These are phyloP conservation scores for Clistopyga incitator DNA, from an alignment of 2,888 invertebrate genomes.

Conservation along the genomic window DNA sequence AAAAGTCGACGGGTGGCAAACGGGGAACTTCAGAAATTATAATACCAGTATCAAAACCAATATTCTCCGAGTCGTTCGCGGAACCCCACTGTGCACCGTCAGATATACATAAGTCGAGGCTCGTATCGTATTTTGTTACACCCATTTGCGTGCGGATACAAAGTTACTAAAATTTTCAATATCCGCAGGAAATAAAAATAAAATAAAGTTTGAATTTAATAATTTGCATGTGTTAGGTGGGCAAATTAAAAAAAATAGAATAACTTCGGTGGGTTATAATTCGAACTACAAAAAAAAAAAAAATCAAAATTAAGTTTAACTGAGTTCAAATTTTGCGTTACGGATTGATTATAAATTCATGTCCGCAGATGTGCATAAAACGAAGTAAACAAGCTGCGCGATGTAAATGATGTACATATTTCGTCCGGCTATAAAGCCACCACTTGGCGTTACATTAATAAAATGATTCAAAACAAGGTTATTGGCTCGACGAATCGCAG, in stretches of 20 bases:
- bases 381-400: not conserved
- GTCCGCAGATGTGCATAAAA: not conserved
- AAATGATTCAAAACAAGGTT: slow-evolving; percentile 80
- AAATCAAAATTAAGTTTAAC: not conserved
- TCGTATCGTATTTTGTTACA: slow-evolving; percentile 25
- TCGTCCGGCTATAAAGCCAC: slow-evolving; percentile 65
- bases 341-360: not conserved
- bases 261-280: not conserved
- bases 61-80: slow-evolving; percentile 23
- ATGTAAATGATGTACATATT: slow-evolving; percentile 66
- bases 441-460: slow-evolving; percentile 75
- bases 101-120: slow-evolving; percentile 20
- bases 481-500: slow-evolving; percentile 76
- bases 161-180: not conserved
- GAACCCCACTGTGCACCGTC: slow-evolving; percentile 42
- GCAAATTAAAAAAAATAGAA: not conserved
- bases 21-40: slow-evolving; percentile 19
- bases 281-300: not conserved
- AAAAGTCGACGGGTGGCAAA: slow-evolving; percentile 26
- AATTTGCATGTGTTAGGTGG: not conserved
- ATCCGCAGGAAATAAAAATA: not conserved
- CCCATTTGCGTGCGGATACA: not conserved
- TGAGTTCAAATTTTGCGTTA: not conserved
- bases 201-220: not conserved
- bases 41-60: slow-evolving; percentile 34